Conservation (phyloP, 2,113 vertebrate genomes). For the Perca schrenkii region DNA sequence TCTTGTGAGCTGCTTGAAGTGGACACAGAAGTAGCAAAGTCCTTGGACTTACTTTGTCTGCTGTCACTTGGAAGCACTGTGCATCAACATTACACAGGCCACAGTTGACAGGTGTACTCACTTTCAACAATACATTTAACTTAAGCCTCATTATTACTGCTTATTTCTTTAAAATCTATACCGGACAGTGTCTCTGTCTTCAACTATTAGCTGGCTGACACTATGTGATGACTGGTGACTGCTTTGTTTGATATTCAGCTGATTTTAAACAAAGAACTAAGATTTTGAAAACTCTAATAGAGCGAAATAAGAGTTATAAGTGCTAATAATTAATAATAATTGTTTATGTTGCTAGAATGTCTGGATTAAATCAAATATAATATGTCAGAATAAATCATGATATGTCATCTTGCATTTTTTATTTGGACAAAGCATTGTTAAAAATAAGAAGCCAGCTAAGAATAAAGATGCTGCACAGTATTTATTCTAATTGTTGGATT, state of each 20-base stretch:
- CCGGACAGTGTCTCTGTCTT: slow-evolving; percentile 15
- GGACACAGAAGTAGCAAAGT: slow-evolving; percentile 1
- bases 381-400: slow-evolving; percentile 14
- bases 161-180: slow-evolving; percentile 25
- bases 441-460: slow-evolving; percentile 18
- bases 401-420: slow-evolving; percentile 4
- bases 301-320: slow-evolving; percentile 16
- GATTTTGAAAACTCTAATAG: neutral
- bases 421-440: slow-evolving; percentile 54
- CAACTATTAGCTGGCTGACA: slow-evolving; percentile 20
- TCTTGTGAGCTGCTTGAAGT: slow-evolving; percentile 11
- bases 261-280: slow-evolving; percentile 14
- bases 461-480: slow-evolving; percentile 33
- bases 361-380: slow-evolving; percentile 23
- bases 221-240: slow-evolving; percentile 7
- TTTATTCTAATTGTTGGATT: slow-evolving; percentile 37
- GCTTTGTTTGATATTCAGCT: slow-evolving; percentile 20
- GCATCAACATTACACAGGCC: slow-evolving; percentile 4
- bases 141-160: slow-evolving; percentile 6
- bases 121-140: slow-evolving; percentile 12
- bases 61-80: slow-evolving; percentile 11
- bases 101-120: slow-evolving; percentile 6
- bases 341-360: slow-evolving; percentile 37
- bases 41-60: slow-evolving; percentile 1
- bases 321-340: neutral